Evolutionary conservation across 2,113 vertebrate species (phyloP), one percentile per base, ranked within the genome.

Genomic region (Nanger granti): DNA sequence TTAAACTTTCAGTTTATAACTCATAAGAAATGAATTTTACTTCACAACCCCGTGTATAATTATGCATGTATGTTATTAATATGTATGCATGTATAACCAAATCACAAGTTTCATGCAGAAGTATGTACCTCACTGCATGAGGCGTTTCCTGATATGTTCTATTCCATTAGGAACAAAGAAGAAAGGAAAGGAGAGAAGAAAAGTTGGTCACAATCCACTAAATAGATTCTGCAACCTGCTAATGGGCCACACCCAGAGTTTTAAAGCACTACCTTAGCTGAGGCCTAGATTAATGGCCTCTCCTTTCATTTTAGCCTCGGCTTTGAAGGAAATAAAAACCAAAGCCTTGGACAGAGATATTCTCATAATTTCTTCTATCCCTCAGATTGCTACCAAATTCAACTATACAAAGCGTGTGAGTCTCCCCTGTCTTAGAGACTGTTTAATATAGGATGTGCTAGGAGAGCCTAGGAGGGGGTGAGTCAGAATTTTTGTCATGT

Each of bases 311-410:
- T 89, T 92, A 92, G 59, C 69, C 34, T 96, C 84, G 95, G 62
- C 94, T 94, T 94, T 69, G 60, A 87, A 90, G 37, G 80, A 91
- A 89, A 83, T 80, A 37, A 62, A 98, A 64, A 84, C 57, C 59
- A 60, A 47, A 79, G 18, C 34, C 49, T 92, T 26, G 3, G 31
- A n/a, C 37, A 62, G 8, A 84, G 55, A 87, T 18, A 84, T 2
- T 37, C 49, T 95, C 54, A 29, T 59, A 24, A 66, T 80, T 91
- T 80, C 52, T 20, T 66, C 59, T 20, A 44, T 41, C 24, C n/a
- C 29, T 95, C 64, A 34, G 47, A 37, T 22, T 60, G 29, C 60
- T 89, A n/a, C 57, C 66, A 64, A 31, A 44, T 20, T 73, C 34
- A 76, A 54, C 73, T 52, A 90, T 29, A 55, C 41, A 87, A 91